A percentile compares a stretch with the other conserved stretches of the same genome.
These are phyloP conservation scores for Regulus satrapa DNA, from an alignment of 2,113 vertebrate species.

Conservation along the genomic window DNA sequence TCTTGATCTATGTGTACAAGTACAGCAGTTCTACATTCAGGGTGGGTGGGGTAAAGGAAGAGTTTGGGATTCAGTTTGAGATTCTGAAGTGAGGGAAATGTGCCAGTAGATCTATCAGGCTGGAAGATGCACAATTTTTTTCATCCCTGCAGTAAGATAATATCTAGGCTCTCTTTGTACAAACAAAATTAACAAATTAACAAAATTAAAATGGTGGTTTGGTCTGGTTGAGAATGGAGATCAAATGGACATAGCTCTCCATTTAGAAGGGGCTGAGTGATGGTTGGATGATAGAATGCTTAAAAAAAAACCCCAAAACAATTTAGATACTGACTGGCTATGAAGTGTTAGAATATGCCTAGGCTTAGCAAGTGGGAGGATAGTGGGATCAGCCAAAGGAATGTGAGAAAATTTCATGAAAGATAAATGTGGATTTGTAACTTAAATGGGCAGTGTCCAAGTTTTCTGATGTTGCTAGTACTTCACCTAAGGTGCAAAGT, in stretches of 20 bases:
- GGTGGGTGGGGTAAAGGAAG: background rate
- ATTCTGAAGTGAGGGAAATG: background rate
- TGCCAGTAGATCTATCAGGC: background rate
- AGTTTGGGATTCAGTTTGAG: background rate
- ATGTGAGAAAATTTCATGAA: background rate
- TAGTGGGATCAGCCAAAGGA: background rate
- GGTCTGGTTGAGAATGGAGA: background rate
- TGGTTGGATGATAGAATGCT: background rate
- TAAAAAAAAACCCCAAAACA: background rate
- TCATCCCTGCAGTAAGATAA: background rate
- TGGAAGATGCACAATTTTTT: background rate
- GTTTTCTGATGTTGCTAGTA: background rate
- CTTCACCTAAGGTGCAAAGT: background rate
- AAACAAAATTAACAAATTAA: accelerated
- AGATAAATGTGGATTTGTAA: background rate
- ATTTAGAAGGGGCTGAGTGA: background rate
- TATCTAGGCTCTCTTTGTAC: background rate
- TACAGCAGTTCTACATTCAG: background rate
- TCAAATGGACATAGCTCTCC: background rate
- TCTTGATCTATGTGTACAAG: background rate
- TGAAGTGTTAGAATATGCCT: background rate
- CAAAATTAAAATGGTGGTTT: background rate
- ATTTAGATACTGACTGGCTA: background rate
- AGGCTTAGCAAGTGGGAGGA: background rate
- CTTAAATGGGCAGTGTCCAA: background rate